Base-by-base conservation (phyloP, 2,113 vertebrate species). In the Oreochromis niloticus region DNA sequence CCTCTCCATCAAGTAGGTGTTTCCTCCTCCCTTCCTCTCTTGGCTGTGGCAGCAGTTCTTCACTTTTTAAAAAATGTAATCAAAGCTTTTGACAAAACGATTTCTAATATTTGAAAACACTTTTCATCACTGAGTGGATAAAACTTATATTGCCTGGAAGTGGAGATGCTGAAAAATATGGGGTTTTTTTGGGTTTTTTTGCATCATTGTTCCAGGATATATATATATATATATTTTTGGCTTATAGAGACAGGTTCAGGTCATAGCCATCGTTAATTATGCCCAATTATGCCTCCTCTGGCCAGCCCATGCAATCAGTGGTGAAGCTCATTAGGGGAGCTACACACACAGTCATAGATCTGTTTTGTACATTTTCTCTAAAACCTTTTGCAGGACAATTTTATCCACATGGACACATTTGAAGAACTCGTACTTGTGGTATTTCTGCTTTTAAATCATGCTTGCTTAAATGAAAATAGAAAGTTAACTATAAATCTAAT, bases 191-290 rank as follows among this genome's bases (percentile, higher is more conserved):
- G n/a, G n/a, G n/a, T n/a, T n/a, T n/a, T n/a, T 22, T 68, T 68
- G 19, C 41, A 48, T 30, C 27, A 75, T 48, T 30, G 24, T 19
- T 50, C 14, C 41, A 48, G 68, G 22, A 50, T 16, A 17, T 46
- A 7, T 34, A 7, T 34, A 30, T 30, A 30, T 30, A 30, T 30
- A n/a, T n/a, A n/a, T 36, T 14, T 46, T 36, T 36, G 17, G 10
- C 17, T 24, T 48, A 50, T 32, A 75, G 71, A 48, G 71, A 50
- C 24, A 30, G 0, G 16, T 48, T 11, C 0, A 0, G 27, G 6
- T 75, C 43, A 50, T 71, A 24, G 66, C 14, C 6, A 14, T 71
- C n/a, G 43, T 71, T 71, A 71, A 71, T 41, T 71, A 6, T 71
- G 36, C n/a, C n/a, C 66, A 27, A 24, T 24, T 24, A 24, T 24